A percentile compares a stretch with the other conserved stretches of the same genome.
These are phyloP conservation scores for Myiopsitta monachus DNA, from an alignment of 2,113 vertebrate species.

Conservation along the genomic window DNA sequence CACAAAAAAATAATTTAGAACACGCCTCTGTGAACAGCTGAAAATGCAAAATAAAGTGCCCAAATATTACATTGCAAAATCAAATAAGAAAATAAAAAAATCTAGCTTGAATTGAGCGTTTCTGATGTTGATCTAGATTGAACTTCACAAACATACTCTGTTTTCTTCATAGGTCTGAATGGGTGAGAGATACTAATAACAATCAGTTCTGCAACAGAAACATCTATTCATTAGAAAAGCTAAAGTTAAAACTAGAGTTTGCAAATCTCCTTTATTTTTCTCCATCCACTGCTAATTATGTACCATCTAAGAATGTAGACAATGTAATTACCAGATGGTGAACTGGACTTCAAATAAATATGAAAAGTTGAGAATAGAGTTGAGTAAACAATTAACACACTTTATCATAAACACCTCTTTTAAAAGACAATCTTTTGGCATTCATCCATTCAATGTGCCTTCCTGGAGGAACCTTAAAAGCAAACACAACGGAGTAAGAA, in stretches of 20 bases:
- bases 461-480: background rate
- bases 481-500: background rate
- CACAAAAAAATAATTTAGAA: background rate
- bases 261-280: background rate
- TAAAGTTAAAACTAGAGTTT: background rate
- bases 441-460: background rate
- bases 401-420: background rate
- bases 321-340: background rate
- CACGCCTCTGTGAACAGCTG: background rate
- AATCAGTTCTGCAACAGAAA: background rate
- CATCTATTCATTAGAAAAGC: background rate
- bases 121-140: background rate
- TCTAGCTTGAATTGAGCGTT: background rate
- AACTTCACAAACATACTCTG: background rate
- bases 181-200: background rate
- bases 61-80: background rate
- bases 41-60: background rate
- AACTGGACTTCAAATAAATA: background rate
- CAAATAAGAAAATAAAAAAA: background rate
- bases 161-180: background rate
- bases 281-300: background rate
- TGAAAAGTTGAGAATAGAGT: background rate
- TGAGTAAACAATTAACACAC: conserved; percentile 1
- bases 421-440: background rate
- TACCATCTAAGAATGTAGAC: background rate